Conservation (phyloP, 2,888 invertebrate species). For the Orthonychiurus folsomi region DNA sequence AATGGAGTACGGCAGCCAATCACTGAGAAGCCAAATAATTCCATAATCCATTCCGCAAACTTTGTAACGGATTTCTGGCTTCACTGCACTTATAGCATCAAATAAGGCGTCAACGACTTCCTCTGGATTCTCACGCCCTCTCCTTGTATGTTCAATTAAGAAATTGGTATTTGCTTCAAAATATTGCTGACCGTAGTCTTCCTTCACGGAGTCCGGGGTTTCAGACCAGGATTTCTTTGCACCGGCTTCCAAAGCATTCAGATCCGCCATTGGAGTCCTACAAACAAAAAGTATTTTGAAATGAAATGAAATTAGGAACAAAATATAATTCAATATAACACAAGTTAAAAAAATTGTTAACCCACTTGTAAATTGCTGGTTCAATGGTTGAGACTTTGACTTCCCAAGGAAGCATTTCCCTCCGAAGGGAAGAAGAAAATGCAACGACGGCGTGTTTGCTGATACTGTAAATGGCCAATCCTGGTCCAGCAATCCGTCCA, state of each 20-base stretch:
- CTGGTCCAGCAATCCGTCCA: slow-evolving; percentile 2
- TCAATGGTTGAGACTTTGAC: slow-evolving; percentile 5
- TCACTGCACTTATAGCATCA: background rate
- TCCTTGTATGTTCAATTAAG: background rate
- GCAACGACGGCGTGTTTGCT: slow-evolving; percentile 6
- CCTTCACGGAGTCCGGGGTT: background rate
- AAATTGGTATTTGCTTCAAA: background rate
- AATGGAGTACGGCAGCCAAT: background rate
- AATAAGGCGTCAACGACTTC: slow-evolving; percentile 6
- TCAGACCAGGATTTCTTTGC: background rate
- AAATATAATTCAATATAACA: too few relatives aligned
- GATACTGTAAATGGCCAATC: background rate
- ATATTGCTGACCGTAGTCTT: background rate
- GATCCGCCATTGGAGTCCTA: slow-evolving; percentile 1
- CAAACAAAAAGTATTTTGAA: background rate
- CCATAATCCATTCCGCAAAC: slow-evolving; percentile 1
- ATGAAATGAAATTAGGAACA: too few relatives aligned
- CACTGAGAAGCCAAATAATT: background rate
- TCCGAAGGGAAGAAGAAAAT: background rate
- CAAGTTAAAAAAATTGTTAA: too few relatives aligned
- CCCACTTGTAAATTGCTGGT: slow-evolving; percentile 4
- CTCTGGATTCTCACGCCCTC: slow-evolving; percentile 3
- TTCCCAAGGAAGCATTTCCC: background rate
- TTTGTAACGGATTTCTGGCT: slow-evolving; percentile 7
- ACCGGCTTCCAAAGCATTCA: background rate